phyloP scores from a whole-genome alignment of 1,140 invertebrate species.

The Matsumurasca onukii region DNA sequence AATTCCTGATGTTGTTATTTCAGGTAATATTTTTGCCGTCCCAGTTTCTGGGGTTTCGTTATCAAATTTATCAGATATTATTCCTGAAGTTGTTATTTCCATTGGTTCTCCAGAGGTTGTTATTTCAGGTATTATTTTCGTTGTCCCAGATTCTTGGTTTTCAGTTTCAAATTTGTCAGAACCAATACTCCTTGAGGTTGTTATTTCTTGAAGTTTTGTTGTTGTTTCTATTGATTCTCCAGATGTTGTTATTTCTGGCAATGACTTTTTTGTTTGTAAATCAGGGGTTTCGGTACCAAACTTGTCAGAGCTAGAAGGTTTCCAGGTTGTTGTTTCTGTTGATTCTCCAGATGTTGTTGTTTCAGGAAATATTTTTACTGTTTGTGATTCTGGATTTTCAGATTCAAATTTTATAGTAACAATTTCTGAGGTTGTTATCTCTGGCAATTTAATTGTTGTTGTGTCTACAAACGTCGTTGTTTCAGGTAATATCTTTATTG shows the following conservation, averaged over 20 bases:
- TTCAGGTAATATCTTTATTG: too few relatives aligned
- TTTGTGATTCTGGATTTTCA: too few relatives aligned
- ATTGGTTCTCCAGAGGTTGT: neutral
- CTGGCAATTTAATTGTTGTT: neutral
- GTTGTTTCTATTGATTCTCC: neutral
- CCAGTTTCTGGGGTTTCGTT: too few relatives aligned
- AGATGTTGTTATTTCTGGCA: conserved; percentile 20
- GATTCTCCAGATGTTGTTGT: conserved; percentile 2
- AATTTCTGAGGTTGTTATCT: neutral
- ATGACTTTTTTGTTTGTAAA: neutral
- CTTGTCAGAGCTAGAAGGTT: neutral
- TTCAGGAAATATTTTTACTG: too few relatives aligned
- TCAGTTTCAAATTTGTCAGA: too few relatives aligned
- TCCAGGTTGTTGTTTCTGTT: conserved; percentile 9
- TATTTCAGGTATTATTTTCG: conserved; percentile 6
- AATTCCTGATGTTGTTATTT: conserved; percentile 18
- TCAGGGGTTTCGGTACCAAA: neutral
- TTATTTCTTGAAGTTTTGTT: conserved; percentile 20
- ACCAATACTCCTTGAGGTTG: too few relatives aligned
- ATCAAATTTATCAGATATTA: too few relatives aligned
- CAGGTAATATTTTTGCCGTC: neutral
- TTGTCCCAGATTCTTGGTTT: too few relatives aligned
- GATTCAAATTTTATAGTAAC: neutral
- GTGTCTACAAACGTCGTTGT: conserved; percentile 1
- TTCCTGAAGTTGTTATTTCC: conserved; percentile 8